These are phyloP conservation scores for Leptogaster cylindrica DNA, from an alignment of 2,888 invertebrate species.

Conservation along the genomic window DNA sequence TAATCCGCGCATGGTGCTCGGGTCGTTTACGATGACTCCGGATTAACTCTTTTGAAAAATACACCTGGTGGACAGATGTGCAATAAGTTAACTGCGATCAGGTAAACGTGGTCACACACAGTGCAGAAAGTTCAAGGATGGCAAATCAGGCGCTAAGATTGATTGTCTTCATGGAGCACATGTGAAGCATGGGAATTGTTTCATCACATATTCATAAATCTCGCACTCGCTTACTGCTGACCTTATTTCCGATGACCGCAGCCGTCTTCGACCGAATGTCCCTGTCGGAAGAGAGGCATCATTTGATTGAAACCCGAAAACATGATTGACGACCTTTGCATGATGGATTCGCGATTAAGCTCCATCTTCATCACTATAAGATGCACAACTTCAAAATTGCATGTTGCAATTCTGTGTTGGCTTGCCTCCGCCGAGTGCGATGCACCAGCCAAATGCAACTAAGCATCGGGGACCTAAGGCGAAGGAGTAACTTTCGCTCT, in stretches of 20 bases:
- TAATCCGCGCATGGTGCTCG: neutral
- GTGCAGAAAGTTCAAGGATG: constrained; percentile 4
- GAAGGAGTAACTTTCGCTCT: constrained; percentile 25
- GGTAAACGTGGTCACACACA: neutral
- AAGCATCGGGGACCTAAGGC: neutral
- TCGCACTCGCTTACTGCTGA: neutral
- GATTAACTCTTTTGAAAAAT: neutral
- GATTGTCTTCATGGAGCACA: constrained; percentile 3
- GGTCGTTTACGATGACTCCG: neutral
- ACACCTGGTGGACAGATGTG: neutral
- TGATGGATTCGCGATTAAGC: neutral
- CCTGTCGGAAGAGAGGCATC: neutral
- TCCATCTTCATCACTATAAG: constrained; percentile 14
- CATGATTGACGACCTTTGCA: neutral
- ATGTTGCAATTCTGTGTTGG: no score
- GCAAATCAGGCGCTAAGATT: constrained; percentile 8
- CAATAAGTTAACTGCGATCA: neutral
- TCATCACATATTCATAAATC: neutral
- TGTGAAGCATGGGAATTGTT: constrained; percentile 9
- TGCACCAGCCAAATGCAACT: constrained; percentile 25
- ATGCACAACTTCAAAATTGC: no score
- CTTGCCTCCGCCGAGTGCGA: neutral
- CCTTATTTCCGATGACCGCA: constrained; percentile 16
- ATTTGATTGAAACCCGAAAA: constrained; percentile 9
- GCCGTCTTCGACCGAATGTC: neutral